These are phyloP conservation scores for Calephelis nemesis DNA, from an alignment of 1,140 invertebrate genomes.

Conservation along the genomic window DNA sequence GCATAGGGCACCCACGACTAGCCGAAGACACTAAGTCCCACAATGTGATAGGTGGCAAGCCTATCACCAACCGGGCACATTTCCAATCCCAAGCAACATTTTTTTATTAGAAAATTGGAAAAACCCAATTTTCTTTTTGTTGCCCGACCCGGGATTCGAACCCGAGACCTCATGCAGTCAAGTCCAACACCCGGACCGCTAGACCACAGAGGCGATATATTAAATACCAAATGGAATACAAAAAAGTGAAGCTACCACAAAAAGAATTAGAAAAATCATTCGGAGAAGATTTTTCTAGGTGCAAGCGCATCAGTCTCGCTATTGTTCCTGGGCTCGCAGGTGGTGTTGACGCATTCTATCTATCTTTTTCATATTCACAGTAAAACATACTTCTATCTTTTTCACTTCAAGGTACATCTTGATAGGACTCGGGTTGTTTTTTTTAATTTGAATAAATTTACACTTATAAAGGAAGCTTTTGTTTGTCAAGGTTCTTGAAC, in stretches of 20 bases:
- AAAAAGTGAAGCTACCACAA: background rate
- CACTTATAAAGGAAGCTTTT: constrained; percentile 48
- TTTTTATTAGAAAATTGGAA: no score
- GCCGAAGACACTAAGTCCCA: no score
- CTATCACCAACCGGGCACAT: no score
- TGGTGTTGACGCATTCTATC: background rate
- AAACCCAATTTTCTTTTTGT: no score
- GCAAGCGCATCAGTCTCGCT: constrained; percentile 21
- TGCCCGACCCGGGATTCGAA: no score
- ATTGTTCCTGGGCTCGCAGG: constrained; percentile 10
- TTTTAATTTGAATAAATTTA: constrained; percentile 70
- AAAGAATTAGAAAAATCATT: constrained; percentile 11
- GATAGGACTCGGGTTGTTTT: constrained; percentile 28
- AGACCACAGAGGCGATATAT: no score
- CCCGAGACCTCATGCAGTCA: no score
- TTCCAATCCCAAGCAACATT: no score
- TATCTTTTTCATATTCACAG: background rate
- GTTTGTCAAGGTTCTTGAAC: constrained; percentile 47
- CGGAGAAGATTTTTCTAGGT: background rate
- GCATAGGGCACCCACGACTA: no score
- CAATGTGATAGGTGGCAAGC: no score
- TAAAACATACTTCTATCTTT: background rate
- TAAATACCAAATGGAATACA: background rate
- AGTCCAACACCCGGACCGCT: no score
- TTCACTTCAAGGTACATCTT: constrained; percentile 1